phyloP scores from a whole-genome alignment of 2,797 vertebrate species.

The Gambelia wislizenii region DNA sequence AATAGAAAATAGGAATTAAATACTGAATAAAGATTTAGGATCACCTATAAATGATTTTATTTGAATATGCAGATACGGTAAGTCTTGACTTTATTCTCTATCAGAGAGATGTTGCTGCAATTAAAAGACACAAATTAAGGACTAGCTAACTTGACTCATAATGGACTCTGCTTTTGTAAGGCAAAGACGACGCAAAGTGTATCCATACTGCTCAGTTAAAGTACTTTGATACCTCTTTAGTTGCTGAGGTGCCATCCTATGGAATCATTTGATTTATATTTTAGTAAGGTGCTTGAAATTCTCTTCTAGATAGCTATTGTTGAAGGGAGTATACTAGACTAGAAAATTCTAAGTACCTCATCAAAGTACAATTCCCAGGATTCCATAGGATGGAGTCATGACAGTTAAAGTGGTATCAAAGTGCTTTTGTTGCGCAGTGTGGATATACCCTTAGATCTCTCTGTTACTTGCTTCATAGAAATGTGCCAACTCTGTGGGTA shows the following conservation, averaged over 20 bases:
- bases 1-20: not conserved
- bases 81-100: constrained; percentile 34
- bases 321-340: no score
- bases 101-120: constrained; percentile 24
- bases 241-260: no score
- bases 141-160: not conserved
- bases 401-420: no score
- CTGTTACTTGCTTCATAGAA: not conserved
- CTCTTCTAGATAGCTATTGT: no score
- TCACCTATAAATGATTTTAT: constrained; percentile 8
- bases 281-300: no score
- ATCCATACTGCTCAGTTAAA: not conserved
- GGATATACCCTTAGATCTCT: no score
- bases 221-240: no score
- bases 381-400: no score
- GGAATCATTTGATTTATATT: no score
- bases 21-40: not conserved
- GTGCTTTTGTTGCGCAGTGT: no score
- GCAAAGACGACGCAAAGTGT: not conserved
- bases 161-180: constrained; percentile 1
- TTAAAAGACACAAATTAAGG: not conserved
- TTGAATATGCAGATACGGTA: constrained; percentile 21
- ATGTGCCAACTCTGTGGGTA: not conserved
- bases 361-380: no score
- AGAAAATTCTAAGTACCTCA: no score